Base-by-base conservation (phyloP, 2,797 vertebrate species). In the Amblyopsis hoosieri region DNA sequence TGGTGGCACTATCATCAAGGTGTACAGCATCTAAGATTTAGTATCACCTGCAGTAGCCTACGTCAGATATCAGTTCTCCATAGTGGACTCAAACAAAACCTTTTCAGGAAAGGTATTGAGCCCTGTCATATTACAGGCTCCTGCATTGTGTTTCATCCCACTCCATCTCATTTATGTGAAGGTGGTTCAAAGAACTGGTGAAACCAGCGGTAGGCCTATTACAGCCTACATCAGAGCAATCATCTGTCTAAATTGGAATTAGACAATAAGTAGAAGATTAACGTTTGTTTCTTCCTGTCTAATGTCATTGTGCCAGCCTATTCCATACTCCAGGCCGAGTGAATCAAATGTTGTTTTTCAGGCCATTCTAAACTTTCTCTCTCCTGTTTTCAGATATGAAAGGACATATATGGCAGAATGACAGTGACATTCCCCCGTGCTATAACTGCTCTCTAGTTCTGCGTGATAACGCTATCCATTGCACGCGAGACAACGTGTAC, bases 91-190 rank as follows among this genome's bases (percentile, higher is more conserved):
- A 37, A 9, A 7, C 37, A 37, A 6, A 37, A 37, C 37, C 37
- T 37, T 37, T 37, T 37, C 37, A 37, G 64, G 50, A 53, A 13
- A 63, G 54, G 33, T 31, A 19, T 9, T 58, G 64, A 62, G 4
- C 23, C 23, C 23, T 45, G 63, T 74, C 66, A 69, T 80, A 68
- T 80, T 83, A 81, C 76, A 71, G 57, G 51, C 55, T 68, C 37
- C 56, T 45, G 19, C 58, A 1, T 13, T 31, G 13, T 37, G 13
- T 37, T 19, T 67, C 70, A 66, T 71, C 81, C 74, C 69, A 74
- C 23, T 23, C 23, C 78, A n/a, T 14, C 19, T 13, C 12, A 47
- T 33, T 59, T 49, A 69, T 76, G 81, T 86, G 76, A 72, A 68
- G 23, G 23, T 23, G 23, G 23, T 23, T 23, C 23, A 23, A 23